These are phyloP conservation scores for Brachymystax lenok DNA, from an alignment of 2,797 vertebrate genomes.

Conservation along the genomic window DNA sequence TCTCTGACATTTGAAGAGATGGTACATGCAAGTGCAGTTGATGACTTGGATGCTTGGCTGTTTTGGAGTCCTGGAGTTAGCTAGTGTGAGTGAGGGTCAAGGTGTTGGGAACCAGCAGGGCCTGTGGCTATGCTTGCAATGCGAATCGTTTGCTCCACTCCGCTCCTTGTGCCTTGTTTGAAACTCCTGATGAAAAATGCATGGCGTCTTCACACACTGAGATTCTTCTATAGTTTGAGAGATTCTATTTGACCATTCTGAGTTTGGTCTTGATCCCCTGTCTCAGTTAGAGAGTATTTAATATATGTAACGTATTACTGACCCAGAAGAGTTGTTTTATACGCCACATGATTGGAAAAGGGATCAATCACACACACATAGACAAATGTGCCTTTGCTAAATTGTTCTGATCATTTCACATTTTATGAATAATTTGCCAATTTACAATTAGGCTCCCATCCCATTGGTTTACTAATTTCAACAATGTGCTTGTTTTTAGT, in stretches of 20 bases:
- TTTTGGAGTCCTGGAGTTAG: constrained; percentile 52
- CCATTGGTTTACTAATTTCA: neutral
- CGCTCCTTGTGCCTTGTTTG: constrained; percentile 80
- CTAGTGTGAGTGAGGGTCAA: constrained; percentile 53
- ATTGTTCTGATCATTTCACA: constrained; percentile 48
- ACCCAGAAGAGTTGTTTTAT: constrained; percentile 44
- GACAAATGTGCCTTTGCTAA: constrained; percentile 70
- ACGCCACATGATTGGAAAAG: neutral
- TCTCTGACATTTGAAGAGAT: constrained; percentile 51
- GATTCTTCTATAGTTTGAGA: constrained; percentile 60
- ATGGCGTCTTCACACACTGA: constrained; percentile 65
- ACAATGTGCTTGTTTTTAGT: neutral
- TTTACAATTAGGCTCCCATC: constrained; percentile 1
- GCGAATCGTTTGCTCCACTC: constrained; percentile 69
- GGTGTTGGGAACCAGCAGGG: constrained; percentile 57
- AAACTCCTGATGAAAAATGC: constrained; percentile 74
- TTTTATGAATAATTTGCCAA: constrained; percentile 23
- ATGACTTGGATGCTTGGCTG: constrained; percentile 34
- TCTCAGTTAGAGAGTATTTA: constrained; percentile 27
- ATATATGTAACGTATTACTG: neutral
- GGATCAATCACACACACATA: constrained; percentile 17
- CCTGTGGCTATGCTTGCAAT: constrained; percentile 68
- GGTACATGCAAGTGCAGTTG: constrained; percentile 62
- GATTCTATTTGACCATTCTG: constrained; percentile 48
- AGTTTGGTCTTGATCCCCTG: constrained; percentile 47